Evolutionary conservation across 2,797 vertebrate genomes (phyloP).

Genomic region (Melanitta fusca): DNA sequence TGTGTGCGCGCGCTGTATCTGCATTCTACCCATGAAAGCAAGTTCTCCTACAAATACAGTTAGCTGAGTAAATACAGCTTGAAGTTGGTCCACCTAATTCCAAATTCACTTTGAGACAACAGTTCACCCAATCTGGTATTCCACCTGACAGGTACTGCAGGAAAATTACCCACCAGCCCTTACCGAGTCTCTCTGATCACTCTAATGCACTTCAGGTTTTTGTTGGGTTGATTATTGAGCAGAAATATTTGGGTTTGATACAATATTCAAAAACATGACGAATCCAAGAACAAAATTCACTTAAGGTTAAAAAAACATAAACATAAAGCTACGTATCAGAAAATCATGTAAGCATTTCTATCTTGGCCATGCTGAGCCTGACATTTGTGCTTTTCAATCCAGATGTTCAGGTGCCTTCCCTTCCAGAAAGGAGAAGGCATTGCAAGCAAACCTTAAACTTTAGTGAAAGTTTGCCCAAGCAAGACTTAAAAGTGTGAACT

Average conservation of each 20-base stretch:
- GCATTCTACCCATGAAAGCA: fast-evolving
- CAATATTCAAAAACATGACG: neutral
- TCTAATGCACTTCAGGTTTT: neutral
- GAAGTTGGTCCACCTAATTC: neutral
- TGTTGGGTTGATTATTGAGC: neutral
- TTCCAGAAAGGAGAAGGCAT: neutral
- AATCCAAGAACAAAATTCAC: neutral
- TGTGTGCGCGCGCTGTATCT: neutral
- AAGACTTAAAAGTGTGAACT: neutral
- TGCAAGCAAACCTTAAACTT: neutral
- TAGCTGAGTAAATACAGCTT: neutral
- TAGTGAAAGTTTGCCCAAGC: neutral
- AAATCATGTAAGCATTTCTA: neutral
- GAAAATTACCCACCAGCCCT: neutral
- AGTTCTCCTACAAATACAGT: neutral
- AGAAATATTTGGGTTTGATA: neutral
- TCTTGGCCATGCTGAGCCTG: neutral
- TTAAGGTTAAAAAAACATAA: neutral
- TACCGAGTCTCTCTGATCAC: neutral
- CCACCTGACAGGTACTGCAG: neutral
- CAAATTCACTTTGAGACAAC: neutral
- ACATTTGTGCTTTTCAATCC: neutral
- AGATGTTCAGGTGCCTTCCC: neutral
- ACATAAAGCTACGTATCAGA: neutral
- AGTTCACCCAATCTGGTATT: neutral